Evolutionary conservation across 2,113 vertebrate genomes (phyloP).

Genomic region (Blennius ocellaris): DNA sequence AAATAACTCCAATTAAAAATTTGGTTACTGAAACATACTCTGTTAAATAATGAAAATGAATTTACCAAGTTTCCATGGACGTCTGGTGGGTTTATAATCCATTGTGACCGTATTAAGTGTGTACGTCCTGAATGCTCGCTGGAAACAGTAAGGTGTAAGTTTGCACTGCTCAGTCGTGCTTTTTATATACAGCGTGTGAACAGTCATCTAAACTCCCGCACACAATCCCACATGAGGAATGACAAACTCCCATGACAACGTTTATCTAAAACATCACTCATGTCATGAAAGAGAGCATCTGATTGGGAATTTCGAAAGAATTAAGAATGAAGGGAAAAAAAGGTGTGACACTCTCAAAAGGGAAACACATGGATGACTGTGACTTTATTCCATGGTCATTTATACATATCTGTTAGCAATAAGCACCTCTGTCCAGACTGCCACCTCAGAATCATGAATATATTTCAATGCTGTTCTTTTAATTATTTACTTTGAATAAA

Average conservation of each 20-base stretch:
- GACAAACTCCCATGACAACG: slow-evolving; percentile 31
- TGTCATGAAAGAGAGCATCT: neutral
- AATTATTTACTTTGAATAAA: too few species aligned
- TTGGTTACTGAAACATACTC: neutral
- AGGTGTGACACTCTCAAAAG: slow-evolving; percentile 10
- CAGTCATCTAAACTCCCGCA: neutral
- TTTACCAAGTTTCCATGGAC: slow-evolving; percentile 40
- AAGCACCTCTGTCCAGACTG: too few species aligned
- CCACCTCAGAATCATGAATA: too few species aligned
- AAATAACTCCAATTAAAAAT: too few species aligned
- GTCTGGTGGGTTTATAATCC: slow-evolving; percentile 9
- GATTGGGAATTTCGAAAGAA: neutral
- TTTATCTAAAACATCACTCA: neutral
- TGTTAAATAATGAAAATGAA: slow-evolving; percentile 5
- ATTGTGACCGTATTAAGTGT: slow-evolving; percentile 18
- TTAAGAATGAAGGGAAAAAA: too few species aligned
- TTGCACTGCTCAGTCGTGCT: neutral
- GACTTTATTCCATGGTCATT: too few species aligned
- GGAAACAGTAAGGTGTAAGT: neutral
- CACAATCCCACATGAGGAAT: neutral
- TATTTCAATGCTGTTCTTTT: too few species aligned
- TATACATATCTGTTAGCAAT: too few species aligned
- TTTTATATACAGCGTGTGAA: slow-evolving; percentile 32
- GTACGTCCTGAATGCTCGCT: neutral
- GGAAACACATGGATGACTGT: too few species aligned